Evolutionary conservation across 2,113 vertebrate species (phyloP), one percentile per base, ranked within the genome.

Genomic region (Ophthalmolycus amberensis): DNA sequence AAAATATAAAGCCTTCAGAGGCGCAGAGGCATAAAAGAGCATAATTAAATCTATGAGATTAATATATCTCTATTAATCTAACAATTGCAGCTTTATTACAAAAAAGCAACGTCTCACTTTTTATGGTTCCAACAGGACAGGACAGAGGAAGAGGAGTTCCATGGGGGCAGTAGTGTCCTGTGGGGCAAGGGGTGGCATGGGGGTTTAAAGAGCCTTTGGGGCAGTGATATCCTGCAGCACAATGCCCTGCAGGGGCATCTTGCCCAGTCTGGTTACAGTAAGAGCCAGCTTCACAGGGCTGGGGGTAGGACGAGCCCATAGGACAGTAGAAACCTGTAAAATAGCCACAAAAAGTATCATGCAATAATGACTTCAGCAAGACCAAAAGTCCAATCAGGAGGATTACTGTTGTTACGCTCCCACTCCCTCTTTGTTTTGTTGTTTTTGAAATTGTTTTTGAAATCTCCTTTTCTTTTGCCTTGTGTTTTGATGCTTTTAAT

Each of bases 131-230:
- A 50, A 68, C 25, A 56, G 91, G 93, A 81, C 95, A 96, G 54
- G 93, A 91, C 44, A 93, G 74, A 56, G 94, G 94, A 62, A 91
- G 58, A 40, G 83, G 81, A 25, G 95, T 96, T 48, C 93, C 95
- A 78, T 54, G 71, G 80, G 97, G 96, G 89, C 97, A 99, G 82
- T 95, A 98, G 88, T 97, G 94, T 83, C 97, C 96, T 52, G 42
- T 62, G 37, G 85, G 90, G 82, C 95, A 96, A 11, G 38, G 79
- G 0, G 77, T 54, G n/a, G 83, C 16, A 52, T 90, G 67, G 14
- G 93, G 86, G 73, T 88, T 74, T 75, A 83, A 77, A 71, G 96
- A 95, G n/a, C 95, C 96, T 75, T 6, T 20, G 0, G 96, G 94
- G 62, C 97, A 98, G 85, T 95, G 94, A 91, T 93, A 90, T 9